Evolutionary conservation across 2,888 invertebrate genomes (phyloP), one percentile per base, ranked within the genome.

Genomic region (Pecten maximus): DNA sequence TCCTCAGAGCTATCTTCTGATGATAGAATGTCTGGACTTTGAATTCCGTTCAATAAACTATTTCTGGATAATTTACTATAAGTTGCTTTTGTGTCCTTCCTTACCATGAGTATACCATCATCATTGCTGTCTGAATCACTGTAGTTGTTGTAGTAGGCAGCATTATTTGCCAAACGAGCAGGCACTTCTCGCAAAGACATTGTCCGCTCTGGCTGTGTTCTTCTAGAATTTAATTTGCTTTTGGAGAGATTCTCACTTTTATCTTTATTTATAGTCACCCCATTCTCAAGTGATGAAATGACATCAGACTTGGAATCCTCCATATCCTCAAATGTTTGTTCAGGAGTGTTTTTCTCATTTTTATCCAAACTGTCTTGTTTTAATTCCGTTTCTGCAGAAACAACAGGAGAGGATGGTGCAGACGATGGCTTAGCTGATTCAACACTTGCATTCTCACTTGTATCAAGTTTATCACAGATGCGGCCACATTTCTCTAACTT

Each of bases 71-170:
- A 40, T 50, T 88, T 48, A 88, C 92, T 92, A 88, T 93, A 93
- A 2, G 93, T 93, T n/a, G 60, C 89, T 50, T 92, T 91, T 35
- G 91, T 89, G 90, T 94, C 93, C 90, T 94, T 93, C 19, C 93
- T 89, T 6, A 94, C 94, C 88, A 91, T 88, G 15, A 93, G 90
- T 44, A 92, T 91, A 40, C 92, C 92, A 89, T 92, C 93, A 90
- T 91, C 91, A 87, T 92, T 93, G 91, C 93, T 93, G 35, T 92
- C 90, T 0, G 91, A 91, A 48, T 89, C 90, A 87, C 86, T 89
- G 50, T 88, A 88, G 12, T 50, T 87, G 40, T 86, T 74, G 35
- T 88, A 88, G 60, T 86, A 88, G 39, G 86, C 88, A n/a, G 90
- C 89, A 74, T 89, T 86, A 89, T 87, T 90, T 10, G 91, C 90